phyloP scores from a whole-genome alignment of 2,797 vertebrate genomes.

The Enteromius radiatus region DNA sequence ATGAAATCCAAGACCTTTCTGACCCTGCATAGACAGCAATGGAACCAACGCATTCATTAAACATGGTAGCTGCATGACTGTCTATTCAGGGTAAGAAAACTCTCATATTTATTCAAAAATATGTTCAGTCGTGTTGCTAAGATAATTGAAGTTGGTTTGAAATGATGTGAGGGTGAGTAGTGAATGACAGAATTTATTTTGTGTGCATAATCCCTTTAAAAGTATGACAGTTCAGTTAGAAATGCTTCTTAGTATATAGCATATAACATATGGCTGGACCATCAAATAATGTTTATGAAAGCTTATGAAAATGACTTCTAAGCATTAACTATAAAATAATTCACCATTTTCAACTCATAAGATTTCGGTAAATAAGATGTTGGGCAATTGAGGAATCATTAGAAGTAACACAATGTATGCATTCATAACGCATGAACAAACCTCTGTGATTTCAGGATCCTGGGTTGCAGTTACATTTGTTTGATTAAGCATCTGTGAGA shows the following conservation, averaged over 20 bases:
- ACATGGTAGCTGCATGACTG: neutral
- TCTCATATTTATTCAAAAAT: neutral
- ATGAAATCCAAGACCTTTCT: neutral
- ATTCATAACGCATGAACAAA: slow-evolving; percentile 53
- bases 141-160: neutral
- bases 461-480: slow-evolving; percentile 58
- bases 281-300: neutral
- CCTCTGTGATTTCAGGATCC: slow-evolving; percentile 64
- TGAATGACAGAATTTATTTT: neutral
- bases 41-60: too few species aligned
- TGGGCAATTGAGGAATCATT: neutral
- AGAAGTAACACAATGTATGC: neutral
- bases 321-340: neutral
- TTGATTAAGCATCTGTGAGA: slow-evolving; percentile 52
- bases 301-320: neutral
- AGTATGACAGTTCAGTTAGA: neutral
- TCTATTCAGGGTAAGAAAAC: neutral
- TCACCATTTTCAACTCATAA: neutral
- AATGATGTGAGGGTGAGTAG: neutral
- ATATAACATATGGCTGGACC: neutral
- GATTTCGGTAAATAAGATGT: neutral
- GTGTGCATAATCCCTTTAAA: neutral
- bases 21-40: neutral
- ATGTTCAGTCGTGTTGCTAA: neutral
- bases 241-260: neutral